Evolutionary conservation across 2,888 invertebrate genomes (phyloP).

Genomic region (Hartigia nigra): DNA sequence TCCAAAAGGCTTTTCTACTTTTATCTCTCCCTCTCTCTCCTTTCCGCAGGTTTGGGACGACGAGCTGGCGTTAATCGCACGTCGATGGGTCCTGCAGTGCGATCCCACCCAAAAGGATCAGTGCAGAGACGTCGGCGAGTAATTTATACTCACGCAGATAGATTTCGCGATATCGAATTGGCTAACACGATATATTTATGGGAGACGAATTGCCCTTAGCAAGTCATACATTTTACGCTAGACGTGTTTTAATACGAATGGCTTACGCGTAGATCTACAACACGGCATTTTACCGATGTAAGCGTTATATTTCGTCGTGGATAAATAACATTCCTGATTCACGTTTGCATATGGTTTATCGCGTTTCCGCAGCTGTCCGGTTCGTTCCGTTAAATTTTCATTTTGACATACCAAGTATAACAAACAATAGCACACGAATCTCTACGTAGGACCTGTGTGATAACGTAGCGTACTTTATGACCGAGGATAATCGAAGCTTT

Average conservation of each 20-base stretch:
- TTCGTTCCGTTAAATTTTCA: not conserved
- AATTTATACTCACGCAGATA: slow-evolving; percentile 6
- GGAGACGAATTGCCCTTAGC: not conserved
- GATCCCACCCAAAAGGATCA: slow-evolving; percentile 60
- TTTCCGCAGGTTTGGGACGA: slow-evolving; percentile 59
- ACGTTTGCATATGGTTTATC: not conserved
- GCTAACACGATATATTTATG: not conserved
- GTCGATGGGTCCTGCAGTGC: slow-evolving; percentile 67
- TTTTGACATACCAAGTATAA: not conserved
- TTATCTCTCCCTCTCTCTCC: not conserved
- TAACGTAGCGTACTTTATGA: not conserved
- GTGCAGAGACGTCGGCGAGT: slow-evolving; percentile 64
- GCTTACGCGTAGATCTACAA: not conserved
- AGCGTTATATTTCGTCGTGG: not conserved
- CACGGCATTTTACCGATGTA: not conserved
- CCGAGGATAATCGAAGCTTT: not conserved
- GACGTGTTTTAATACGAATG: not conserved
- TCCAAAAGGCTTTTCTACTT: slow-evolving; percentile 1
- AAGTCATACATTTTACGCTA: not conserved
- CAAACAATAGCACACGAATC: not conserved
- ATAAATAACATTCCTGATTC: not conserved
- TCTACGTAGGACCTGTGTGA: not conserved
- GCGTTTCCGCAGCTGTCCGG: not conserved
- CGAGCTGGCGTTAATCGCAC: slow-evolving; percentile 64
- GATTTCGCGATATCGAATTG: not conserved